Evolutionary conservation across 2,797 vertebrate genomes (phyloP).

Genomic region (Masticophis lateralis): DNA sequence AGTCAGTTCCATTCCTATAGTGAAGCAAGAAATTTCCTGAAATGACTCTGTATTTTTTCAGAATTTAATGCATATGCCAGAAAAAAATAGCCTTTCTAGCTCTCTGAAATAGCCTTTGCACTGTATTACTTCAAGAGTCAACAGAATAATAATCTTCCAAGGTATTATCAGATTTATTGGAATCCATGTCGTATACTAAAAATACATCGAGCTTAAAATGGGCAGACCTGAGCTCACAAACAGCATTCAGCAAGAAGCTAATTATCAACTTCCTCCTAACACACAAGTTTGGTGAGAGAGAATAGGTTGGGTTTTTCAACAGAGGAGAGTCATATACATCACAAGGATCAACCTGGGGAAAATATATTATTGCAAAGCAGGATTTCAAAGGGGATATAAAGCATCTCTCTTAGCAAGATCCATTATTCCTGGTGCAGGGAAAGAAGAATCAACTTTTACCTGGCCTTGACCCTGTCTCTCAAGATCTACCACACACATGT

Average conservation of each 20-base stretch:
- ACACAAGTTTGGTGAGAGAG: background rate
- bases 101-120: background rate
- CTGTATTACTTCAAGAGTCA: background rate
- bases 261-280: background rate
- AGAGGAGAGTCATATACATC: background rate
- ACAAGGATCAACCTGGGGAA: background rate
- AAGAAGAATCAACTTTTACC: conserved; percentile 69
- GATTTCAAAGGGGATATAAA: background rate
- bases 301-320: background rate
- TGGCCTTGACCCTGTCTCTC: conserved; percentile 97
- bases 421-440: rapidly evolving
- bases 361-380: background rate
- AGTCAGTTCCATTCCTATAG: background rate
- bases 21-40: background rate
- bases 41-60: background rate
- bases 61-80: background rate
- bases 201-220: background rate
- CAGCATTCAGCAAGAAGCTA: background rate
- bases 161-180: background rate
- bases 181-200: background rate
- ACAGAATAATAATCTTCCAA: background rate
- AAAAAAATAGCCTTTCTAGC: background rate
- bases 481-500: conserved; percentile 98
- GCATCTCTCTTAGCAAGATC: background rate
- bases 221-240: background rate